Percentiles rank a stretch among this genome's conserved stretches.
phyloP scores from a whole-genome alignment of 1,140 invertebrate genomes.

The Pseudomyrmex concolor region DNA sequence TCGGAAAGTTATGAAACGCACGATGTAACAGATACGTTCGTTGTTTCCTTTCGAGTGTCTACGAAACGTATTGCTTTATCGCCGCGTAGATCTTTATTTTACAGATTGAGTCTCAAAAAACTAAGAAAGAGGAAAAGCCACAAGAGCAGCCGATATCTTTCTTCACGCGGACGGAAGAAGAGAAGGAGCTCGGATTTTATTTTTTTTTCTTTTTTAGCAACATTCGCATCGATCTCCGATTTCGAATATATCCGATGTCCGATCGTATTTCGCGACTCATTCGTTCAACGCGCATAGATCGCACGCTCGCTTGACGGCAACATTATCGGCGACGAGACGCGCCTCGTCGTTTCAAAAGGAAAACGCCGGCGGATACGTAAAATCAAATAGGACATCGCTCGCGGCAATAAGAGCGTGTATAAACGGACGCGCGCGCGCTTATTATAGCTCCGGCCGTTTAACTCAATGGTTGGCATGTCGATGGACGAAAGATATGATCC shows the following conservation, averaged over 20 bases:
- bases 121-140: no score
- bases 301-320: background rate
- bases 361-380: background rate
- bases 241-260: conserved; percentile 1
- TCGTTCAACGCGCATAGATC: background rate
- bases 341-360: background rate
- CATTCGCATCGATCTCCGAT: no score
- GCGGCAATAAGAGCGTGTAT: conserved; percentile 11
- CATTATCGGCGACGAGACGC: conserved; percentile 1
- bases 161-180: no score
- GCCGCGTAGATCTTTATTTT: no score
- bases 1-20: conserved; percentile 67
- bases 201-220: no score
- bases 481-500: conserved; percentile 35
- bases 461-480: conserved; percentile 2
- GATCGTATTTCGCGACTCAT: conserved; percentile 12
- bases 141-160: no score
- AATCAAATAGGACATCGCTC: conserved; percentile 40
- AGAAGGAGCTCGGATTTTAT: no score
- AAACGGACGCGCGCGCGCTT: conserved; percentile 11
- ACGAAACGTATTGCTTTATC: no score
- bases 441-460: conserved; percentile 30
- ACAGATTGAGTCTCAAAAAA: no score
- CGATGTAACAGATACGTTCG: conserved; percentile 59
- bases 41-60: conserved; percentile 4